Percentiles rank a stretch among this genome's conserved stretches.
Evolutionary conservation across 2,888 invertebrate species (phyloP).

Genomic region (Xiphydria camelus): DNA sequence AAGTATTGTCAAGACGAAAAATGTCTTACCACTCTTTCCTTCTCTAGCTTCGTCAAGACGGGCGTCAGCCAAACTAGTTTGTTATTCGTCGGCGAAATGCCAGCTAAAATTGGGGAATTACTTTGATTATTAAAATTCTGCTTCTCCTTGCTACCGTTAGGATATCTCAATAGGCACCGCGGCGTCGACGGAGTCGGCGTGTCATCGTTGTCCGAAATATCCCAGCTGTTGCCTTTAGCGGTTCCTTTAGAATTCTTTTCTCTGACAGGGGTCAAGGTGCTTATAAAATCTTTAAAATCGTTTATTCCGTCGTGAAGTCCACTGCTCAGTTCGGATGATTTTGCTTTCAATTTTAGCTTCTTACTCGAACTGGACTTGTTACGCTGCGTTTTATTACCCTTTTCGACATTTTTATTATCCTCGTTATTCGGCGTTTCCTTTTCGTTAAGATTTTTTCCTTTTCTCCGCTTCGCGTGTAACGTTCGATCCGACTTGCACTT

Average conservation of each 20-base stretch:
- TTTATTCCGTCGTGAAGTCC: constrained; percentile 15
- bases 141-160: too few species aligned
- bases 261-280: neutral
- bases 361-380: constrained; percentile 18
- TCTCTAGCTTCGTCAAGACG: constrained; percentile 33
- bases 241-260: constrained; percentile 9
- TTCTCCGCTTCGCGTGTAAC: constrained; percentile 17
- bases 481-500: neutral
- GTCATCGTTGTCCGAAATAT: constrained; percentile 15
- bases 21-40: constrained; percentile 30
- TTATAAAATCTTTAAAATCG: constrained; percentile 11
- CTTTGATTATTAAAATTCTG: too few species aligned
- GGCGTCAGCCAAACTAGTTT: constrained; percentile 31
- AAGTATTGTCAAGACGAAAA: constrained; percentile 4
- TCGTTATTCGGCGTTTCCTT: constrained; percentile 5
- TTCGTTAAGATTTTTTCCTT: constrained; percentile 19
- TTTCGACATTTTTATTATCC: constrained; percentile 36
- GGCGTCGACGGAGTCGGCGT: constrained; percentile 9
- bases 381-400: constrained; percentile 22
- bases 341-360: constrained; percentile 36
- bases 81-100: too few species aligned
- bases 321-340: neutral
- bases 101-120: too few species aligned
- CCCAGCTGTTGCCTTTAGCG: constrained; percentile 12
- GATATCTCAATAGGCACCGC: too few species aligned